phyloP scores from a whole-genome alignment of 2,888 invertebrate species.

The Lobophora halterata region DNA sequence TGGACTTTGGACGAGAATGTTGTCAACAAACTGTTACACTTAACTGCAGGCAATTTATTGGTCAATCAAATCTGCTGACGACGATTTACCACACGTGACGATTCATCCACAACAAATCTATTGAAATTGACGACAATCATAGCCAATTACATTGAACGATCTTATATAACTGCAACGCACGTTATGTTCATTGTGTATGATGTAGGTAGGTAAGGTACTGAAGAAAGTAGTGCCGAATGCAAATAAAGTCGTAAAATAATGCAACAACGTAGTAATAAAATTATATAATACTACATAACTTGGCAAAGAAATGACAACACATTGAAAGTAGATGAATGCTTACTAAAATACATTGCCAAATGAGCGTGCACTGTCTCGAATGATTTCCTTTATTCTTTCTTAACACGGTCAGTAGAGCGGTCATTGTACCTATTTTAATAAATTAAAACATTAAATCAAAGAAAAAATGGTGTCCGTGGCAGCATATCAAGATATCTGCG shows the following conservation, averaged over 20 bases:
- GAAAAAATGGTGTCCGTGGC: constrained; percentile 34
- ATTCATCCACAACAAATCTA: constrained; percentile 15
- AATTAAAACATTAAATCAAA: constrained; percentile 8
- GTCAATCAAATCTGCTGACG: constrained; percentile 12
- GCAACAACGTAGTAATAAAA: constrained; percentile 10
- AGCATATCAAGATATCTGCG: constrained; percentile 24
- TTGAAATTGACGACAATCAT: constrained; percentile 8
- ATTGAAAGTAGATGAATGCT: constrained; percentile 33
- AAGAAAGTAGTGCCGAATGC: constrained; percentile 5
- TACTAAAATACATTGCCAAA: constrained; percentile 44
- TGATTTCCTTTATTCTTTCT: constrained; percentile 47
- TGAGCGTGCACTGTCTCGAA: constrained; percentile 33
- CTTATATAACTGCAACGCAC: constrained; percentile 6
- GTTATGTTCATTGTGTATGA: constrained; percentile 4
- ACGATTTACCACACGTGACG: constrained; percentile 10
- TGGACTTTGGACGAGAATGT: constrained; percentile 48
- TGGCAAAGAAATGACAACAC: constrained; percentile 43
- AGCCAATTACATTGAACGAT: constrained; percentile 13
- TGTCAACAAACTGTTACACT: constrained; percentile 45
- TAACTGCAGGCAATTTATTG: constrained; percentile 29
- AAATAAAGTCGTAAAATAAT: not conserved
- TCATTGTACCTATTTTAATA: constrained; percentile 38
- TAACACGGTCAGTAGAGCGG: constrained; percentile 34
- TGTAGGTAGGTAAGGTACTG: not conserved
- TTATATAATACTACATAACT: constrained; percentile 32